Evolutionary conservation across 1,140 invertebrate species (phyloP).

Genomic region (Drosophila auraria): DNA sequence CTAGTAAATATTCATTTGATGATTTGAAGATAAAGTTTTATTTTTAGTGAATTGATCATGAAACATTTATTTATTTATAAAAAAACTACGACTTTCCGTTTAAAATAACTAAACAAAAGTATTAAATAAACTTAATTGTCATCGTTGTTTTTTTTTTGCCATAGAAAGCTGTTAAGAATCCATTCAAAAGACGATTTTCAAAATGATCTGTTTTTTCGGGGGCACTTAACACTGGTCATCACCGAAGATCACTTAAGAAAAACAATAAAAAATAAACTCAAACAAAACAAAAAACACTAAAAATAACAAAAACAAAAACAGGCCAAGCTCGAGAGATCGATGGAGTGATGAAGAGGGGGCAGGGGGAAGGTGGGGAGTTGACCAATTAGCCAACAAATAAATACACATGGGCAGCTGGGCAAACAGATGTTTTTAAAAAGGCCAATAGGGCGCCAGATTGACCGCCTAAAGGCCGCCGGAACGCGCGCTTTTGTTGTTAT

Average conservation of each 20-base stretch:
- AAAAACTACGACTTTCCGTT: neutral
- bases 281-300: constrained; percentile 29
- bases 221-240: constrained; percentile 35
- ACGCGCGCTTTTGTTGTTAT: constrained; percentile 12
- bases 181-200: constrained; percentile 7
- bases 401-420: constrained; percentile 52
- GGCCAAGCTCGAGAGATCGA: constrained; percentile 17
- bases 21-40: too few species aligned
- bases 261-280: constrained; percentile 26
- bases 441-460: constrained; percentile 52
- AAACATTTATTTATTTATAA: neutral
- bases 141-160: neutral
- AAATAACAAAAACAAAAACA: constrained; percentile 26
- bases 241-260: constrained; percentile 41
- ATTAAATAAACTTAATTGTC: constrained; percentile 1
- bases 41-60: too few species aligned
- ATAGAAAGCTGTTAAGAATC: constrained; percentile 15
- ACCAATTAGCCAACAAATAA: constrained; percentile 40
- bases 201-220: constrained; percentile 12
- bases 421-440: constrained; percentile 77
- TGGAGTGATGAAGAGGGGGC: neutral
- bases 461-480: neutral
- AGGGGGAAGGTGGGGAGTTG: constrained; percentile 12
- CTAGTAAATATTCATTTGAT: neutral
- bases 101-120: neutral